A percentile compares a stretch with the other conserved stretches of the same genome.
phyloP scores from a whole-genome alignment of 2,888 invertebrate genomes.

The Amphimallon solstitiale region DNA sequence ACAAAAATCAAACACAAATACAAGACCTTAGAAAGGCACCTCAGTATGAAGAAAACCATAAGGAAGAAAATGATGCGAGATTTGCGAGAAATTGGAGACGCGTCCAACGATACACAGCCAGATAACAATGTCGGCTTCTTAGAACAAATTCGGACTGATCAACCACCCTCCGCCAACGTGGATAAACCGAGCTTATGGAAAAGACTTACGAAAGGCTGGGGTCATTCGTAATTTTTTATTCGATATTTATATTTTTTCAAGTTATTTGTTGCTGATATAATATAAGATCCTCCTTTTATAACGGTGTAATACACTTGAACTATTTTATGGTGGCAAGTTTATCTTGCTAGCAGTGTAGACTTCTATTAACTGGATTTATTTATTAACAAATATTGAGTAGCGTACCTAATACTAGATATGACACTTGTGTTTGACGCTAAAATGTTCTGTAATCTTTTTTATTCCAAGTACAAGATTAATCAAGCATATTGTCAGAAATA shows the following conservation, averaged over 20 bases:
- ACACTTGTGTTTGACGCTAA: too few species aligned
- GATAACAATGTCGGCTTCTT: slow-evolving; percentile 59
- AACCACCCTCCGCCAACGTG: slow-evolving; percentile 62
- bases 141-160: slow-evolving; percentile 62
- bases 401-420: too few species aligned
- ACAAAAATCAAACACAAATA: slow-evolving; percentile 72
- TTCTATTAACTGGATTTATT: too few species aligned
- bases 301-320: not conserved
- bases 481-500: too few species aligned
- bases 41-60: slow-evolving; percentile 89
- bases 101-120: slow-evolving; percentile 52
- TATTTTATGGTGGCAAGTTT: too few species aligned
- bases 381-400: too few species aligned
- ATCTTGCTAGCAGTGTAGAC: too few species aligned
- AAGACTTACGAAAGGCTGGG: slow-evolving; percentile 63
- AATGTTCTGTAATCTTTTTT: too few species aligned
- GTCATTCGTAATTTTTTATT: slow-evolving; percentile 50
- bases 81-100: slow-evolving; percentile 72
- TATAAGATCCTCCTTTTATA: not conserved
- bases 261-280: not conserved
- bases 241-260: slow-evolving; percentile 44
- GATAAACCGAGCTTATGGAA: slow-evolving; percentile 64
- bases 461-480: too few species aligned
- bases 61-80: slow-evolving; percentile 87
- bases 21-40: slow-evolving; percentile 80